Conservation (phyloP, 2,113 vertebrate genomes). For the Gambusia holbrooki region DNA sequence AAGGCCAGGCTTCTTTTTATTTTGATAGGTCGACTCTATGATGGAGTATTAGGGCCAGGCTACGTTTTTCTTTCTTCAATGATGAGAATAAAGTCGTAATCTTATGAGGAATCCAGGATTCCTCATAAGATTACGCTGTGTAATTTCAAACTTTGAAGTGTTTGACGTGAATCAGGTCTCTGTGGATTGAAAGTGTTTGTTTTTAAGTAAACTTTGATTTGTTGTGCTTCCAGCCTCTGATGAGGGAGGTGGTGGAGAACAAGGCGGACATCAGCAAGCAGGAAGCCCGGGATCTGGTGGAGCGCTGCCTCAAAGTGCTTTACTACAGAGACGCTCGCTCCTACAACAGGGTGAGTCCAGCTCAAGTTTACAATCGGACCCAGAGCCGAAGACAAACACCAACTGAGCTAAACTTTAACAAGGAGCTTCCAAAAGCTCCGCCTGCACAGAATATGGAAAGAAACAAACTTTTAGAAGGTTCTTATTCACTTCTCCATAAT, state of each 20-base stretch:
- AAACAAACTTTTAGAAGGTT: no score
- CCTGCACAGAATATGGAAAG: no score
- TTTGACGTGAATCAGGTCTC: no score
- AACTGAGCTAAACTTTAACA: background rate
- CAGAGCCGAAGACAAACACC: background rate
- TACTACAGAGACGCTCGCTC: slow-evolving; percentile 95
- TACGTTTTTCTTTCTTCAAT: no score
- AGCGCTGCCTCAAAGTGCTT: slow-evolving; percentile 94
- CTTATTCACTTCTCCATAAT: no score
- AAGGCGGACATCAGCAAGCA: slow-evolving; percentile 83
- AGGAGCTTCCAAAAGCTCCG: no score
- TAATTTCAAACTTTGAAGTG: background rate
- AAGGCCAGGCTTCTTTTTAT: no score
- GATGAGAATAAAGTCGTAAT: no score
- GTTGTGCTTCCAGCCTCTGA: slow-evolving; percentile 82
- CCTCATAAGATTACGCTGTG: no score
- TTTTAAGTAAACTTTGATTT: background rate
- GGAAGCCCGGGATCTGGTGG: slow-evolving; percentile 86
- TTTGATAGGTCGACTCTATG: no score
- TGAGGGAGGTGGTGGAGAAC: slow-evolving; percentile 90
- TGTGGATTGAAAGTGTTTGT: background rate
- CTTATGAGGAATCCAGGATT: background rate
- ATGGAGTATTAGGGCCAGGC: no score
- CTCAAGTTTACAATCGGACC: background rate
- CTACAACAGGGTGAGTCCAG: slow-evolving; percentile 87